Evolutionary conservation across 2,113 vertebrate genomes (phyloP).

Genomic region (Periophthalmus modestus): DNA sequence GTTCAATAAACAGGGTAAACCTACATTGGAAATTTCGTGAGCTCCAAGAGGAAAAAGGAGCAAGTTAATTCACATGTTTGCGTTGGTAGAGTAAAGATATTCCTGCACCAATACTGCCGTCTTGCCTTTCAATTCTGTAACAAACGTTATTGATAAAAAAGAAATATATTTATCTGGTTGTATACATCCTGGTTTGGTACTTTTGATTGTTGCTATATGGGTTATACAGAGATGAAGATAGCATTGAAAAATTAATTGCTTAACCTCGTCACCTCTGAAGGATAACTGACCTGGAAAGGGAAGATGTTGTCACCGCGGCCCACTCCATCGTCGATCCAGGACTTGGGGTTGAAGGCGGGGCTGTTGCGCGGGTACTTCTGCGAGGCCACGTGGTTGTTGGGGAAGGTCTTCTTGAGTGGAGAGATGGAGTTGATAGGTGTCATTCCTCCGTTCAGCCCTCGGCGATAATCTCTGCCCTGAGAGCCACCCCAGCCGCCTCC

Average conservation of each 20-base stretch:
- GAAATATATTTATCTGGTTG: background rate
- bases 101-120: no score
- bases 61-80: background rate
- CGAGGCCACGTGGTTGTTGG: slow-evolving; percentile 94
- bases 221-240: no score
- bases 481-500: slow-evolving; percentile 91
- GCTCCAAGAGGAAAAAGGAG: background rate
- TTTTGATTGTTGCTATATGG: background rate
- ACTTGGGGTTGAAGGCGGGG: slow-evolving; percentile 93
- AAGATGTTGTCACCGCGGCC: slow-evolving; percentile 96
- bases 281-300: slow-evolving; percentile 92
- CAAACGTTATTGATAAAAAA: no score
- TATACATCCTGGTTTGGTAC: background rate
- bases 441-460: slow-evolving; percentile 94
- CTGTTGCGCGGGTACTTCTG: slow-evolving; percentile 96
- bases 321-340: slow-evolving; percentile 97
- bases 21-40: background rate
- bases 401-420: slow-evolving; percentile 97
- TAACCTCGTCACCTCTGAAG: background rate
- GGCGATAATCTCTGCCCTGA: slow-evolving; percentile 94
- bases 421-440: slow-evolving; percentile 98
- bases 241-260: background rate
- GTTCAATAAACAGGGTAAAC: background rate
- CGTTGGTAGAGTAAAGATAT: no score
- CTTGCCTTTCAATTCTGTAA: no score